phyloP scores from a whole-genome alignment of 2,888 invertebrate genomes.

The Dione vanillae region DNA sequence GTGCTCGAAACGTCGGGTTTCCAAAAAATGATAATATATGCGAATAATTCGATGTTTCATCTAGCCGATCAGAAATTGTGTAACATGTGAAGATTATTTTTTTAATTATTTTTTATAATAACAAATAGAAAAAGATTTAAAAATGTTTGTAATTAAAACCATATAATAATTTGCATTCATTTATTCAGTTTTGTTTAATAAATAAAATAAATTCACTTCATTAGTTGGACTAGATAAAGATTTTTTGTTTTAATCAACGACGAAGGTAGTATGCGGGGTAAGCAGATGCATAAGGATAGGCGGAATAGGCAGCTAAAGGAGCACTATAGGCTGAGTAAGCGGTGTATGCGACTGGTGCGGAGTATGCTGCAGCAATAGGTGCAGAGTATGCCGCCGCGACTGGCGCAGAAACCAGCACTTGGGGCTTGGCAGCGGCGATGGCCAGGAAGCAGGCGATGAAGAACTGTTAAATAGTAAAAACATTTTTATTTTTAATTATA shows the following conservation, averaged over 20 bases:
- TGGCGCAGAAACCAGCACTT: constrained; percentile 62
- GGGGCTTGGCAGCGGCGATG: constrained; percentile 74
- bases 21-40: too few relatives aligned
- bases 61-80: too few relatives aligned
- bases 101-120: not conserved
- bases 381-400: constrained; percentile 62
- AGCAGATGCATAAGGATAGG: constrained; percentile 64
- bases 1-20: too few relatives aligned
- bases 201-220: not conserved
- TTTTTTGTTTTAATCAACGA: constrained; percentile 44
- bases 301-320: constrained; percentile 58
- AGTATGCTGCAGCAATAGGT: constrained; percentile 52
- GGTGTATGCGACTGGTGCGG: constrained; percentile 50
- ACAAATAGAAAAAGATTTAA: not conserved
- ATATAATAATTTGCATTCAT: not conserved
- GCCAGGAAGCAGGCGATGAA: constrained; percentile 79
- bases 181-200: constrained; percentile 8
- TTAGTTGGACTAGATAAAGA: not conserved
- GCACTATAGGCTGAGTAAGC: constrained; percentile 72
- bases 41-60: too few relatives aligned
- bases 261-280: constrained; percentile 55
- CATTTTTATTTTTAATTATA: not conserved
- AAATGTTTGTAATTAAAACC: not conserved
- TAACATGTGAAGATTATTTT: too few relatives aligned
- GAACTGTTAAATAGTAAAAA: constrained; percentile 60